Evolutionary conservation across 1,140 invertebrate genomes (phyloP), one percentile per base, ranked within the genome.

Genomic region (Drosophila obscura): DNA sequence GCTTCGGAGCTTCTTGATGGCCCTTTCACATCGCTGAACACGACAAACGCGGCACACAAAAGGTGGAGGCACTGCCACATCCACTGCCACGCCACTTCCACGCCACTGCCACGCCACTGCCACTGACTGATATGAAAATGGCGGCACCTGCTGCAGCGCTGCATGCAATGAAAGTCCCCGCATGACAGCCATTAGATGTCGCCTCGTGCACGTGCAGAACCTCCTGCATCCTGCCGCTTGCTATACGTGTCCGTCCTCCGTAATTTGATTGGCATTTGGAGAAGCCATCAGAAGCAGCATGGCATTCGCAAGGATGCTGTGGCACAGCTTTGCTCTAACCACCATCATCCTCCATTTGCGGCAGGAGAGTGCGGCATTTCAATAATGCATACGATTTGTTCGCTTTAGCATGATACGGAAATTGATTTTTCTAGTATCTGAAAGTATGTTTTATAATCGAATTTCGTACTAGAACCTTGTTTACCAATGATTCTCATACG

Each of bases 241-340:
- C 31, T 28, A n/a, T 53, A 64, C 16, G 35, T 39, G 35, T 13
- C 60, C 31, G 65, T 49, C 52, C 66, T 66, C 67, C 15, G 69
- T 83, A 85, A 87, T 87, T 85, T 85, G 81, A 85, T 85, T 85
- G 81, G 81, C 82, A 84, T 83, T 83, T 62, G 62, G 56, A 73
- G 60, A 50, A 60, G 39, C 60, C 56, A 41, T 28, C 68, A 58
- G 15, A 43, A 58, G 19, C 78, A 77, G 16, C 62, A 59, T 19
- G 19, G 22, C 22, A 24, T 43, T 41, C 51, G 50, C 56, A 28
- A 66, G 71, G 26, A 28, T 28, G 26, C 26, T 7, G 26, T 28
- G 6, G 6, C 26, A 7, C 26, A 28, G 26, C 26, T 61, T 44
- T 62, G 49, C 60, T 39, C 35, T 11, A 39, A 62, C 53, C 60